phyloP scores from a whole-genome alignment of 2,797 vertebrate species.

The Centroberyx gerrardi region DNA sequence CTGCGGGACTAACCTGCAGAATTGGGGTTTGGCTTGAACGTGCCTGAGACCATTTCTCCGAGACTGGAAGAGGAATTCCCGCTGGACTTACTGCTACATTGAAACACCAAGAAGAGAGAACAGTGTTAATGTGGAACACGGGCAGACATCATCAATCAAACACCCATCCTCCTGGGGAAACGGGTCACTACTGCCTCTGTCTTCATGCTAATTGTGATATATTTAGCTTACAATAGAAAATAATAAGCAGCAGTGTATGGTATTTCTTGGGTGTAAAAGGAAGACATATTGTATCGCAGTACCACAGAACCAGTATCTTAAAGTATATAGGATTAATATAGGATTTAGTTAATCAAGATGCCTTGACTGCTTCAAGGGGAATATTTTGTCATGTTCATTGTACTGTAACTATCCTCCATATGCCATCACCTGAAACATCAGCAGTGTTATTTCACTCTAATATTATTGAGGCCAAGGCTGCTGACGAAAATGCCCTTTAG shows the following conservation, averaged over 20 bases:
- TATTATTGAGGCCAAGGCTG: constrained; percentile 1
- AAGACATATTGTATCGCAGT: not conserved
- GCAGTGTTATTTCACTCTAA: constrained; percentile 14
- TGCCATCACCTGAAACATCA: constrained; percentile 14
- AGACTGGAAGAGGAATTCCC: constrained; percentile 98
- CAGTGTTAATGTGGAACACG: constrained; percentile 26
- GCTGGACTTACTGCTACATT: constrained; percentile 90
- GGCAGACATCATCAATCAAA: constrained; percentile 20
- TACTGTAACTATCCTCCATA: not conserved
- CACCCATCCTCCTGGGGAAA: not conserved
- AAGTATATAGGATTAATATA: too few species aligned
- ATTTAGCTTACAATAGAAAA: not conserved
- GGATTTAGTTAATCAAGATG: too few species aligned
- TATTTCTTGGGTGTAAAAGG: not conserved
- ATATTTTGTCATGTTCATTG: not conserved
- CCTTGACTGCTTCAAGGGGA: not conserved
- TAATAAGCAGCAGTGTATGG: not conserved
- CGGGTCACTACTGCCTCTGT: not conserved
- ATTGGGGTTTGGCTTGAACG: constrained; percentile 94
- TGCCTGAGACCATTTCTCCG: constrained; percentile 98
- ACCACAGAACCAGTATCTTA: not conserved
- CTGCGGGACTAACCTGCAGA: constrained; percentile 87
- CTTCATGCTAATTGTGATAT: not conserved
- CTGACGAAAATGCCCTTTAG: constrained; percentile 16
- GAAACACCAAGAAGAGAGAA: constrained; percentile 36